Percentiles rank a stretch among this genome's conserved stretches.
Conservation (phyloP, 2,113 vertebrate species). For the Grallaria varia region DNA sequence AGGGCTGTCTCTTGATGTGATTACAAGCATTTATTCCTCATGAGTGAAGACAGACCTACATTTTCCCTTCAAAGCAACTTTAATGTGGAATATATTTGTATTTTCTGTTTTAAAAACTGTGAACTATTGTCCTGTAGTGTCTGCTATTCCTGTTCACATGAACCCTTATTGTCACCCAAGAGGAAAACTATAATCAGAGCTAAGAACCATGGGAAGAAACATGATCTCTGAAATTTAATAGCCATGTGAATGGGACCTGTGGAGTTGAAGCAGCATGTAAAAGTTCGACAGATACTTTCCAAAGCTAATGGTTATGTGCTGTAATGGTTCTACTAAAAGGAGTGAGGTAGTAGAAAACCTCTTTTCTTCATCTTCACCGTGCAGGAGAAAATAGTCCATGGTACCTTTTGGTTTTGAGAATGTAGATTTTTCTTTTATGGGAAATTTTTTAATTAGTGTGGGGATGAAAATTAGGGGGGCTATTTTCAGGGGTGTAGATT, state of each 20-base stretch:
- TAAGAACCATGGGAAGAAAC: neutral
- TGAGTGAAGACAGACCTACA: neutral
- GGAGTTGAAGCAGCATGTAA: neutral
- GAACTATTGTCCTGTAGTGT: neutral
- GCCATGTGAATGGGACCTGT: neutral
- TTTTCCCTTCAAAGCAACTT: neutral
- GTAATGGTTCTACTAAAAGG: neutral
- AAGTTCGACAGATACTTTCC: neutral
- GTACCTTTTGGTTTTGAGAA: neutral
- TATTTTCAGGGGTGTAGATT: neutral
- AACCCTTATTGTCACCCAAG: neutral
- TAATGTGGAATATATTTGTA: neutral
- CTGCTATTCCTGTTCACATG: neutral
- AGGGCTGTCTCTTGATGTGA: neutral
- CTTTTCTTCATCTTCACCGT: neutral
- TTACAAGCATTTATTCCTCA: neutral
- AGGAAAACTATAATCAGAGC: neutral
- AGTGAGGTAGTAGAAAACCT: neutral
- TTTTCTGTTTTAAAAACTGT: neutral
- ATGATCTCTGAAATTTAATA: neutral
- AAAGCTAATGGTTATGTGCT: neutral
- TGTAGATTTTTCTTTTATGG: neutral
- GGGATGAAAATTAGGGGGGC: neutral
- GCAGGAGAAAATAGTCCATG: neutral
- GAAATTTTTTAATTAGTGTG: neutral